Evolutionary conservation across 2,797 vertebrate species (phyloP).

Genomic region (Parotocinclus haroldoi): DNA sequence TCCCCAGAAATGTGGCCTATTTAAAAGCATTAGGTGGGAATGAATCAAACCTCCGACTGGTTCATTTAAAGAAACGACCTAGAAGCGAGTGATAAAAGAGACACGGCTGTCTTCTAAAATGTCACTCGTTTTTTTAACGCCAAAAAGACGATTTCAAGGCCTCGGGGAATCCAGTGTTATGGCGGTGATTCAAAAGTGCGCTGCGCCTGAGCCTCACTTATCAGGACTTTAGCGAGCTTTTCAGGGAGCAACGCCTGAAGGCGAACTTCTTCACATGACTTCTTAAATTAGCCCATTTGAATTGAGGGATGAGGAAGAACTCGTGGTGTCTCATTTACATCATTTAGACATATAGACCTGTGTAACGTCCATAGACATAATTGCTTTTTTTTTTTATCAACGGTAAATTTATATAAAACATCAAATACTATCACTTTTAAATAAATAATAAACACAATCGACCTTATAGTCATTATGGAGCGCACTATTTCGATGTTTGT

Average conservation of each 20-base stretch:
- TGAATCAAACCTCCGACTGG: conserved; percentile 2
- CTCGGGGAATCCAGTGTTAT: conserved; percentile 14
- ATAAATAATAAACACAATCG: too few relatives aligned
- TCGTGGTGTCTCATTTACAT: conserved; percentile 30
- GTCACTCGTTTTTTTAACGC: conserved; percentile 31
- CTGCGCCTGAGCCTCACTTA: conserved; percentile 30
- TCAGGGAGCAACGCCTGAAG: conserved; percentile 39
- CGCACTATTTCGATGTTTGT: too few relatives aligned
- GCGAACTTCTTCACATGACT: conserved; percentile 34
- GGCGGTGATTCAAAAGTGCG: conserved; percentile 23
- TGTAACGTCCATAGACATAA: background rate
- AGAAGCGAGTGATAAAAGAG: conserved; percentile 11
- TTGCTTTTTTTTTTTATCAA: too few relatives aligned
- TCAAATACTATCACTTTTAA: too few relatives aligned
- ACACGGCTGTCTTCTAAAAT: conserved; percentile 24
- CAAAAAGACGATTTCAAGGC: conserved; percentile 18
- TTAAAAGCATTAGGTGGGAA: conserved; percentile 6
- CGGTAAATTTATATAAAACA: too few relatives aligned
- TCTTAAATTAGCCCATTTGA: conserved; percentile 46
- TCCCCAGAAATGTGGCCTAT: background rate
- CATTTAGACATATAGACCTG: conserved; percentile 20
- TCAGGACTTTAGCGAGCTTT: conserved; percentile 41
- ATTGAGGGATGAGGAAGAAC: conserved; percentile 40
- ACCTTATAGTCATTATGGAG: too few relatives aligned
- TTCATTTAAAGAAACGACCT: conserved; percentile 11